phyloP scores from a whole-genome alignment of 2,888 invertebrate species.

The Ischnura elegans region DNA sequence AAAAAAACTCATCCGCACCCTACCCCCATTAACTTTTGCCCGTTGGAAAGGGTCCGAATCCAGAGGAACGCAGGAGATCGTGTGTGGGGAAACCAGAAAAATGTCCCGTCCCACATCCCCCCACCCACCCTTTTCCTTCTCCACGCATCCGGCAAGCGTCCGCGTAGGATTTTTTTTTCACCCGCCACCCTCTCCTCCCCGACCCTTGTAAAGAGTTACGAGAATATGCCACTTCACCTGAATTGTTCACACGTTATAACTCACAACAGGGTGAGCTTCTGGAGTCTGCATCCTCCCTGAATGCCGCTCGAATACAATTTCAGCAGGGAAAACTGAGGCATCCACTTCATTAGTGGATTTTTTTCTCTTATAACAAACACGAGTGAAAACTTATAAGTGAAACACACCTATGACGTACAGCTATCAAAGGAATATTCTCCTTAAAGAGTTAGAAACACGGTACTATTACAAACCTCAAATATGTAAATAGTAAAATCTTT shows the following conservation, averaged over 20 bases:
- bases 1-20: neutral
- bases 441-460: no score
- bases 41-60: constrained; percentile 23
- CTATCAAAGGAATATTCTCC: no score
- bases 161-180: neutral
- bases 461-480: no score
- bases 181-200: neutral
- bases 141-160: constrained; percentile 27
- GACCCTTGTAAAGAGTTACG: neutral
- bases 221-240: neutral
- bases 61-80: constrained; percentile 1
- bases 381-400: no score
- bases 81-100: constrained; percentile 35
- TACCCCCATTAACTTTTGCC: neutral
- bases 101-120: neutral
- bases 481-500: no score
- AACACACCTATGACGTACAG: no score
- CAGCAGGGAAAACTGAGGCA: neutral
- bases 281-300: neutral
- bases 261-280: neutral
- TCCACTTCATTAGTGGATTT: neutral
- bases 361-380: no score
- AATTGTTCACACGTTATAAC: neutral
- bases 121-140: neutral
- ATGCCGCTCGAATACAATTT: neutral